Conservation (phyloP, 2,113 vertebrate species). For the Grammatotria lemairii region DNA sequence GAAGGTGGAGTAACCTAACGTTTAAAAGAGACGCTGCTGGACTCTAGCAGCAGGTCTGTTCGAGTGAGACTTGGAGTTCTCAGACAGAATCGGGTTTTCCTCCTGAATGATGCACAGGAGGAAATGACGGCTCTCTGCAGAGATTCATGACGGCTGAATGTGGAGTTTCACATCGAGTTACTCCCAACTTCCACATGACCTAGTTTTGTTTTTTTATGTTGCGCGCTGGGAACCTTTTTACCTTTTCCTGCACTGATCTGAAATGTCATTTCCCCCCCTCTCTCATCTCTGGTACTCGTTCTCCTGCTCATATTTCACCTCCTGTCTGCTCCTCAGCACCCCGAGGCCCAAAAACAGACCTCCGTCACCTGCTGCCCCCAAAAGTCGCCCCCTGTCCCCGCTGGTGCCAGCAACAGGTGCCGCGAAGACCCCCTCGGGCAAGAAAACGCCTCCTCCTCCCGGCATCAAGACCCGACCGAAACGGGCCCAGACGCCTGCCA, state of each 20-base stretch:
- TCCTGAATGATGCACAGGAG: neutral
- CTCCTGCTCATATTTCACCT: neutral
- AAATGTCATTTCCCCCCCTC: neutral
- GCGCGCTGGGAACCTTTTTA: neutral
- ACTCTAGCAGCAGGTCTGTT: neutral
- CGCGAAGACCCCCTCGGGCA: constrained; percentile 66
- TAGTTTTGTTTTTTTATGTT: neutral
- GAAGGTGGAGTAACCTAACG: neutral
- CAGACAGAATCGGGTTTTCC: neutral
- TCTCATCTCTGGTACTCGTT: neutral
- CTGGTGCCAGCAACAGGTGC: constrained; percentile 59
- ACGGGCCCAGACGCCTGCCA: constrained; percentile 67
- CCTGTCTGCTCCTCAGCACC: constrained; percentile 45
- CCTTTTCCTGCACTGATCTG: neutral
- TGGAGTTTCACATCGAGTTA: neutral
- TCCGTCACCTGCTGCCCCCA: constrained; percentile 77
- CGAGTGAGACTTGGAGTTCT: neutral
- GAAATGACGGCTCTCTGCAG: neutral
- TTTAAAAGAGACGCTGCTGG: neutral
- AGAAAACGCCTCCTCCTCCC: constrained; percentile 66
- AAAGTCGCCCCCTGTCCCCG: constrained; percentile 78
- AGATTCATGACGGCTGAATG: neutral
- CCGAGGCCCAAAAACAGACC: constrained; percentile 76
- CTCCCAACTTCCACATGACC: constrained; percentile 12
- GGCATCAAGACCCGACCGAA: constrained; percentile 75